Base-by-base conservation (phyloP, 2,113 vertebrate genomes). In the Anhinga anhinga region DNA sequence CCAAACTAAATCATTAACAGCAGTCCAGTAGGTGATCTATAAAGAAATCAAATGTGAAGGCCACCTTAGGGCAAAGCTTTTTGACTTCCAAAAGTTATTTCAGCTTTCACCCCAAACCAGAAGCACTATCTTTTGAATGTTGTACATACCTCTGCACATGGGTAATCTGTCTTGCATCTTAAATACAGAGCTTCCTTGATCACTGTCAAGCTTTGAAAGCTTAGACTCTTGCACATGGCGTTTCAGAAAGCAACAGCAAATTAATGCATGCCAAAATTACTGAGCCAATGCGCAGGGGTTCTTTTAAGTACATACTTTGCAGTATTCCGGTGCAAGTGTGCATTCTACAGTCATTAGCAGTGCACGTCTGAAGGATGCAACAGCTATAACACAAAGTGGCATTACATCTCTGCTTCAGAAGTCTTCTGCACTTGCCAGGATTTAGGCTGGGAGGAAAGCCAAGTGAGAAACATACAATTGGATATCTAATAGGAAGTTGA, bases 81-180 rank as follows among this genome's bases (percentile, higher is more conserved):
- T 26, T 56, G 42, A 70, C 25, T 50, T 82, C 17, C 52, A 50
- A 9, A 36, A 12, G 15, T 56, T 61, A 52, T 56, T 72, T 52
- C 45, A 22, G 45, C 38, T 85, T 79, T 27, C 62, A 77, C 13
- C 15, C 42, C 65, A 85, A 76, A 82, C 7, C 52, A 96, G 36
- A 56, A 84, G 61, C 30, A 45, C 29, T 32, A 15, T 22, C 21
- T 80, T 86, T 29, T 42, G 11, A 67, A 81, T 17, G 10, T 3
- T 42, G 61, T 3, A 2, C 6, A 12, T 34, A 63, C 27, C 23
- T 52, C 86, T 40, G 52, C 13, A 61, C 15, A 17, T 0, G 0
- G 47, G 65, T 21, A 53, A 58, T 23, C 17, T 45, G 40, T 34
- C 26, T 21, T 61, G 25, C 13, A 42, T 27, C 42, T 88, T 70